These are phyloP conservation scores for Sinelater perroti DNA, from an alignment of 2,888 invertebrate genomes.

Conservation along the genomic window DNA sequence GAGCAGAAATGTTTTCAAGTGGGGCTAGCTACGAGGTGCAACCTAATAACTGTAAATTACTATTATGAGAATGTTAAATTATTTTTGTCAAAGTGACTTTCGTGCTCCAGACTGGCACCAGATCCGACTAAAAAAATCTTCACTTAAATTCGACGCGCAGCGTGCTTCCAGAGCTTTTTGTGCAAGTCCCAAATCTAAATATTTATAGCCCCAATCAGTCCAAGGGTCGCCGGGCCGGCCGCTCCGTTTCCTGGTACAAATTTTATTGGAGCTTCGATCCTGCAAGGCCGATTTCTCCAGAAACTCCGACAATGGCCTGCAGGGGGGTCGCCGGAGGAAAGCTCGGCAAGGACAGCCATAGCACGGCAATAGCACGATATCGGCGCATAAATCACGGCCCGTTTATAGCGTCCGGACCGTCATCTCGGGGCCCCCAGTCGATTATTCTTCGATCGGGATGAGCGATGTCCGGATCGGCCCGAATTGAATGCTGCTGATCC, in stretches of 20 bases:
- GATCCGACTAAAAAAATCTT: conserved; percentile 13
- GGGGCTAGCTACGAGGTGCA: too few relatives aligned
- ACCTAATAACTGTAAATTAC: too few relatives aligned
- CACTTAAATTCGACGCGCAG: conserved; percentile 5
- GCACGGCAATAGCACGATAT: conserved; percentile 10
- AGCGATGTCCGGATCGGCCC: conserved; percentile 51
- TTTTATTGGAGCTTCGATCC: conserved; percentile 17
- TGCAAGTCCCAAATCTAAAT: conserved; percentile 6
- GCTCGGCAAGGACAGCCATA: background rate
- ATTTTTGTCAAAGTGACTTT: too few relatives aligned
- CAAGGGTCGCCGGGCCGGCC: too few relatives aligned
- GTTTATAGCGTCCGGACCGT: conserved; percentile 39
- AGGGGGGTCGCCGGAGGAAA: background rate
- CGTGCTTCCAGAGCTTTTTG: background rate
- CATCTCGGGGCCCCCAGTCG: conserved; percentile 54
- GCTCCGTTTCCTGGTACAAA: conserved; percentile 27
- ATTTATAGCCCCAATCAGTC: conserved; percentile 27
- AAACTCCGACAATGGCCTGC: conserved; percentile 7
- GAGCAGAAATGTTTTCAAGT: too few relatives aligned
- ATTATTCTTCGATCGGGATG: conserved; percentile 52
- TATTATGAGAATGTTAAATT: too few relatives aligned
- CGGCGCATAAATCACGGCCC: conserved; percentile 14
- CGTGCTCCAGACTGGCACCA: too few relatives aligned
- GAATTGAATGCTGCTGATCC: conserved; percentile 54
- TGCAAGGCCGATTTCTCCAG: conserved; percentile 20